phyloP scores from a whole-genome alignment of 1,140 invertebrate genomes.

The Bombus superbus region DNA sequence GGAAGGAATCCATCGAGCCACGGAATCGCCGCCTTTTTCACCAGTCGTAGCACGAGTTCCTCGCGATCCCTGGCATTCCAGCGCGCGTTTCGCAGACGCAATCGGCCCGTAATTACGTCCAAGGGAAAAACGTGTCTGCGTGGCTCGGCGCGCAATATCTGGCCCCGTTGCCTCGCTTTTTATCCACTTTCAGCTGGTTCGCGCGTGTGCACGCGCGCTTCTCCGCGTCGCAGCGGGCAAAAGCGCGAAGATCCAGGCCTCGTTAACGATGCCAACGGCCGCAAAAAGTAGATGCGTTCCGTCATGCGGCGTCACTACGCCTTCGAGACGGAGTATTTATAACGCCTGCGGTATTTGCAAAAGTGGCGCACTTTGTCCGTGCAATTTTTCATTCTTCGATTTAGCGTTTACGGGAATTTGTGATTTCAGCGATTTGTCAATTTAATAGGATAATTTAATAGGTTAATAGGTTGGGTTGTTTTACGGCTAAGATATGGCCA shows the following conservation, averaged over 20 bases:
- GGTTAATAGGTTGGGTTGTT: too few species aligned
- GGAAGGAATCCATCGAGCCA: neutral
- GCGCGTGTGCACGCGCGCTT: conserved; percentile 25
- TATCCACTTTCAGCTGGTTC: neutral
- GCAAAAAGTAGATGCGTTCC: neutral
- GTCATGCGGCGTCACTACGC: neutral
- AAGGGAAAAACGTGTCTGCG: conserved; percentile 41
- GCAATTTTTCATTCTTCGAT: too few species aligned
- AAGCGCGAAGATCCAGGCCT: neutral
- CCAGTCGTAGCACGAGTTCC: neutral
- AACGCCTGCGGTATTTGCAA: too few species aligned
- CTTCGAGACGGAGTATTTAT: neutral
- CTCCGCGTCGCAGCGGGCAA: neutral
- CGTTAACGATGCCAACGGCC: neutral
- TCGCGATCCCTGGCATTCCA: conserved; percentile 27
- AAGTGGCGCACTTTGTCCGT: too few species aligned
- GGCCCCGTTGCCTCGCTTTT: conserved; percentile 31
- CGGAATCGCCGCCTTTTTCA: conserved; percentile 1
- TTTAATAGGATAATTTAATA: too few species aligned
- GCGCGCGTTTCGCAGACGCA: conserved; percentile 47
- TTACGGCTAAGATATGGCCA: too few species aligned
- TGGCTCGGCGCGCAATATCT: conserved; percentile 47
- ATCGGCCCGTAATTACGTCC: conserved; percentile 46
- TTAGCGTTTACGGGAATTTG: too few species aligned
- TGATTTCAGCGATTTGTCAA: too few species aligned